Evolutionary conservation across 2,113 vertebrate species (phyloP).

Genomic region (Blennius ocellaris): DNA sequence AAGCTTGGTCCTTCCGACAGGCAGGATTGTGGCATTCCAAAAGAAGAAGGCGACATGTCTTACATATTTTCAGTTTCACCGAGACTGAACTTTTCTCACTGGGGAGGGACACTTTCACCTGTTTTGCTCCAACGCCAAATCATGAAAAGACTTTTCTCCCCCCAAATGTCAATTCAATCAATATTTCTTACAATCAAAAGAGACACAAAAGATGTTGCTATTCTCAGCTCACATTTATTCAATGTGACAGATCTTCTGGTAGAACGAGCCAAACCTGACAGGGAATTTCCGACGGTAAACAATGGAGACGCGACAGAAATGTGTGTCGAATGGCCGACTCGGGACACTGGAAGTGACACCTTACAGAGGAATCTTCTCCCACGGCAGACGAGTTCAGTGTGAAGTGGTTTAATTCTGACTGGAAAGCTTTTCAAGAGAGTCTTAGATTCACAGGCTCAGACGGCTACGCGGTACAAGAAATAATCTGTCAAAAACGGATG

Average conservation of each 20-base stretch:
- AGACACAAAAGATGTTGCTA: background rate
- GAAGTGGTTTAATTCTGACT: too few relatives aligned
- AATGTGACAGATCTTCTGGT: constrained; percentile 9
- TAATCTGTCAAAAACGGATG: too few relatives aligned
- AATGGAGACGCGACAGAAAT: background rate
- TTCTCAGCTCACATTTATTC: background rate
- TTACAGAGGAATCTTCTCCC: background rate
- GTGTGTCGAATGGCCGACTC: constrained; percentile 21
- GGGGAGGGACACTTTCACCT: too few relatives aligned
- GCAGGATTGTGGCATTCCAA: background rate
- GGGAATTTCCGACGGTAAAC: constrained; percentile 11
- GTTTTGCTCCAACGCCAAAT: too few relatives aligned
- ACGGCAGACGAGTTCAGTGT: background rate
- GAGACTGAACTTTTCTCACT: too few relatives aligned
- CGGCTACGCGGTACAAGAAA: too few relatives aligned
- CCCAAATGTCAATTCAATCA: background rate
- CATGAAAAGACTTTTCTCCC: too few relatives aligned
- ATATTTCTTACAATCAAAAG: background rate
- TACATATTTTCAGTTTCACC: too few relatives aligned
- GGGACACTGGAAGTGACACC: background rate
- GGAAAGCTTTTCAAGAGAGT: too few relatives aligned
- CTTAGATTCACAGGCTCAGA: too few relatives aligned
- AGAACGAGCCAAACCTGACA: constrained; percentile 56
- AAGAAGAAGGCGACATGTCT: background rate
- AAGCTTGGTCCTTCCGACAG: constrained; percentile 1